Evolutionary conservation across 2,888 invertebrate genomes (phyloP), one percentile per base, ranked within the genome.

Genomic region (Seira musarum): DNA sequence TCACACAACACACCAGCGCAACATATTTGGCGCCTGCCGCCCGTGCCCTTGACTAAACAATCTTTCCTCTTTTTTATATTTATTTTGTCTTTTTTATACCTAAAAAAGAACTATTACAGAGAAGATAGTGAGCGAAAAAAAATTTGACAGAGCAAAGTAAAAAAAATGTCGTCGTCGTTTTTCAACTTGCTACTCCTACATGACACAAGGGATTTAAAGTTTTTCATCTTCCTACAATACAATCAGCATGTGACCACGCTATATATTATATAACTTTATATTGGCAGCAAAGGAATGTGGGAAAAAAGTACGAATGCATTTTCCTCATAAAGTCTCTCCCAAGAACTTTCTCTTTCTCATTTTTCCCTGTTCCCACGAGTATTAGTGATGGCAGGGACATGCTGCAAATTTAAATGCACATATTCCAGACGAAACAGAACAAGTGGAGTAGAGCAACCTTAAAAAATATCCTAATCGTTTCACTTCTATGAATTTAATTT

Each of bases 131-230:
- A 49, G 15, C 3, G 15, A 49, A 5, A 8, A 21, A 60, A 21
- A 60, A 30, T 30, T 60, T 60, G 60, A 60, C 60, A 60, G 21
- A 22, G 60, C 2, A 60, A 60, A 60, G 49, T 2, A 21, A 60
- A 60, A 60, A 60, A 60, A 21, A n/a, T 60, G 60, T 60, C 19
- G 19, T 60, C 60, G 21, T 60, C 21, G 60, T 60, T 60, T 60
- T 60, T 60, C 60, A 60, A 21, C 60, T 60, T 60, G 21, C 60
- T 60, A 60, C 21, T 60, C 21, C 3, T 60, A 60, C 60, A 60
- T 21, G 60, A 60, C 60, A 60, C 60, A 5, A 60, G 60, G 60
- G 60, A 60, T 60, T 60, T 60, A 60, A 60, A 60, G 60, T 60
- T 60, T 60, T 60, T 60, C 60, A 60, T 60, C 60, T 60, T 22